These are phyloP conservation scores for Merodon equestris DNA, from an alignment of 2,888 invertebrate species.

Conservation along the genomic window DNA sequence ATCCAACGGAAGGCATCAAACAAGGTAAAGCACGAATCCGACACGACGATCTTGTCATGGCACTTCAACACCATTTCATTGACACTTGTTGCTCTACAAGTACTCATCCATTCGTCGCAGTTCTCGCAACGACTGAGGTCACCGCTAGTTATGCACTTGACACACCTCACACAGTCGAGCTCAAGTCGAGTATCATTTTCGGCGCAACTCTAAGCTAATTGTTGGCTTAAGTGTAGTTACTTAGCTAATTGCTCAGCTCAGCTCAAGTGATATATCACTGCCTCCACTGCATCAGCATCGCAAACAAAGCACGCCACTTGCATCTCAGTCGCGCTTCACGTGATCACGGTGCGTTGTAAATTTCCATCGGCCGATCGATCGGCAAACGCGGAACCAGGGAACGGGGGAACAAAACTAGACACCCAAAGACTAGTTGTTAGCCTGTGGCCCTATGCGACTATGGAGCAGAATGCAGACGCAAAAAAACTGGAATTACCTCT, in stretches of 20 bases:
- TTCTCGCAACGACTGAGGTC: conserved; percentile 16
- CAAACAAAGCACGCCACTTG: conserved; percentile 12
- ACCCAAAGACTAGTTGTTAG: conserved; percentile 21
- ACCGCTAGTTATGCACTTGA: conserved; percentile 26
- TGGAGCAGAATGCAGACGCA: conserved; percentile 26
- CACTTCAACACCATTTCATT: not conserved
- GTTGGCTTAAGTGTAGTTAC: conserved; percentile 30
- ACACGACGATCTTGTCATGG: conserved; percentile 37
- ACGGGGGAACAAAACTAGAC: conserved; percentile 8
- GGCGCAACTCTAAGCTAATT: conserved; percentile 32
- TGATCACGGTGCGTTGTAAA: conserved; percentile 6
- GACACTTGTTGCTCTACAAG: not conserved
- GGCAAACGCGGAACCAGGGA: not conserved
- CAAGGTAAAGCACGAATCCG: conserved; percentile 20
- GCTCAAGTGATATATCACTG: conserved; percentile 16
- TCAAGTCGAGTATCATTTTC: conserved; percentile 10
- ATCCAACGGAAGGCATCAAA: conserved; percentile 37
- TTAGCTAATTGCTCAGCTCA: conserved; percentile 44
- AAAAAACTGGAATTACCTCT: conserved; percentile 17
- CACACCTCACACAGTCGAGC: conserved; percentile 6
- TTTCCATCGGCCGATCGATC: not conserved
- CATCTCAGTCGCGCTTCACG: conserved; percentile 9
- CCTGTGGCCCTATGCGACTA: conserved; percentile 7
- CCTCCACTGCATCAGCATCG: conserved; percentile 23
- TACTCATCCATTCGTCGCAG: not conserved